phyloP scores from a whole-genome alignment of 1,140 invertebrate genomes.

The Hyles vespertilio region DNA sequence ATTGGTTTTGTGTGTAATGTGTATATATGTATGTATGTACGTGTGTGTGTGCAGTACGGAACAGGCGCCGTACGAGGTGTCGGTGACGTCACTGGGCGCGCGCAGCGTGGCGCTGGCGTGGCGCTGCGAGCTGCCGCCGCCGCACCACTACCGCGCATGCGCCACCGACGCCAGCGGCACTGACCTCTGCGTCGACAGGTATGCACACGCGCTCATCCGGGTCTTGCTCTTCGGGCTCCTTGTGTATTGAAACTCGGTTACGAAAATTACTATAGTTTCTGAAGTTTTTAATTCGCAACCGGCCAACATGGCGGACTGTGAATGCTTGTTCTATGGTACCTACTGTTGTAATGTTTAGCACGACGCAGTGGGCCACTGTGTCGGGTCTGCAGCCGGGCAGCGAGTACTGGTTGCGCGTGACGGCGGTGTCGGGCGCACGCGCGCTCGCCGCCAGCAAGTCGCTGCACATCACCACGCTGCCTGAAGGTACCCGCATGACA shows the following conservation, averaged over 20 bases:
- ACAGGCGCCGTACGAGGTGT: not conserved
- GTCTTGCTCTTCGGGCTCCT: slow-evolving; percentile 9
- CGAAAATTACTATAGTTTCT: too few species aligned
- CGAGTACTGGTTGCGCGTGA: slow-evolving; percentile 49
- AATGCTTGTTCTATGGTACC: too few species aligned
- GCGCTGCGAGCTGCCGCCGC: not conserved
- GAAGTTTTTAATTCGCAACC: too few species aligned
- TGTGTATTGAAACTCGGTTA: too few species aligned
- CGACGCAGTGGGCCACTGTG: slow-evolving; percentile 24
- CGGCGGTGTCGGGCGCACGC: slow-evolving; percentile 23
- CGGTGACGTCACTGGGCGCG: not conserved
- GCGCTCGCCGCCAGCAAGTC: slow-evolving; percentile 29
- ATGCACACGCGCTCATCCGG: slow-evolving; percentile 19
- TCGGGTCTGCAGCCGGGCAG: slow-evolving; percentile 37
- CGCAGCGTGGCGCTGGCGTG: not conserved
- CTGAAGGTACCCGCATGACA: slow-evolving; percentile 29
- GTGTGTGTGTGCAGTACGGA: too few species aligned
- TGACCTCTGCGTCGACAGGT: not conserved
- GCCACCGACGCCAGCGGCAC: too few species aligned
- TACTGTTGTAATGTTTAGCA: too few species aligned
- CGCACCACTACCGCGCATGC: not conserved
- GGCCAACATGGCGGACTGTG: too few species aligned
- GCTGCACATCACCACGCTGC: slow-evolving; percentile 31
- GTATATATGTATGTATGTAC: too few species aligned
- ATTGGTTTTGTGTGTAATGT: too few species aligned